Evolutionary conservation across 2,113 vertebrate species (phyloP).

Genomic region (Equus przewalskii): DNA sequence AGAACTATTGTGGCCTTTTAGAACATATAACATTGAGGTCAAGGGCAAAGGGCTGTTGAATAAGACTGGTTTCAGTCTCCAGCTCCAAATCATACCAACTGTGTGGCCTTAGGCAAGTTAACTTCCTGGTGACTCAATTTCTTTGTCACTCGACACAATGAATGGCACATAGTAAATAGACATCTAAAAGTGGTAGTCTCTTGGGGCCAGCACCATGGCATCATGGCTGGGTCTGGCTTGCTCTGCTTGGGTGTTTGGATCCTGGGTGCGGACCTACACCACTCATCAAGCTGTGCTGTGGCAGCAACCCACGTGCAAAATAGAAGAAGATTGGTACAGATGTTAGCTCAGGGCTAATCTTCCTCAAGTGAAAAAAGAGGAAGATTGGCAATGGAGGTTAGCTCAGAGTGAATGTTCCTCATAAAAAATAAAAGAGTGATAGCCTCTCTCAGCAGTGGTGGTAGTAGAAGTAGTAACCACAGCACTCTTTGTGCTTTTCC

Average conservation of each 20-base stretch:
- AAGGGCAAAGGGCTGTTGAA: neutral
- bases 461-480: neutral
- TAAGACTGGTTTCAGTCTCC: neutral
- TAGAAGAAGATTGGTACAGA: too few relatives aligned
- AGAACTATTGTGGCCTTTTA: neutral
- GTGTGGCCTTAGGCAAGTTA: slow-evolving; percentile 9
- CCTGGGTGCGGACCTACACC: too few relatives aligned
- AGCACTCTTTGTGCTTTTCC: neutral
- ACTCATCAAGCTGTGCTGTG: too few relatives aligned
- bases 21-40: neutral
- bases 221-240: too few relatives aligned
- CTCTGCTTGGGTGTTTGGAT: too few relatives aligned
- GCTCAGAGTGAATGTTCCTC: too few relatives aligned
- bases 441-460: neutral
- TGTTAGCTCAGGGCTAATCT: too few relatives aligned
- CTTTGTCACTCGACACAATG: slow-evolving; percentile 40
- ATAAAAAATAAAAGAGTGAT: neutral
- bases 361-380: too few relatives aligned
- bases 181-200: neutral
- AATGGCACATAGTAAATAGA: neutral
- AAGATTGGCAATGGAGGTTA: too few relatives aligned
- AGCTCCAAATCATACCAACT: slow-evolving; percentile 14
- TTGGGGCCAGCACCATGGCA: too few relatives aligned
- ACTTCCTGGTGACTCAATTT: neutral
- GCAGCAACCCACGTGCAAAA: too few relatives aligned